Evolutionary conservation across 2,113 vertebrate genomes (phyloP), one percentile per base, ranked within the genome.

Genomic region (Varanus komodoensis): DNA sequence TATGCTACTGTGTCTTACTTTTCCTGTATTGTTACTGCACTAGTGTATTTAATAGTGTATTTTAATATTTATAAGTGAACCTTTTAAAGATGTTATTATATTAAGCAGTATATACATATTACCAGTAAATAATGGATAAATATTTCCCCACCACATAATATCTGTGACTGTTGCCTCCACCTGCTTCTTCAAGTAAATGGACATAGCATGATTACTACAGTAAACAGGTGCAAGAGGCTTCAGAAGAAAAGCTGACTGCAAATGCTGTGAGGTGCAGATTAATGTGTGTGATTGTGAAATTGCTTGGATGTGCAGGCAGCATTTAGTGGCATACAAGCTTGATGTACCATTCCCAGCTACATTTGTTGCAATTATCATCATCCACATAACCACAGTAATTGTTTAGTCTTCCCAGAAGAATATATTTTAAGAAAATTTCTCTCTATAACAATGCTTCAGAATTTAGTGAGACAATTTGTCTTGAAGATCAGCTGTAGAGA

Each of bases 331-430:
- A 19, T 23, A 34, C 25, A 11, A 8, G 5, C 80, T 19, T 82
- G 32, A 82, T 23, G 32, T 57, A 8, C 32, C 34, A 57, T 61
- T 82, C 54, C 52, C n/a, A 82, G 34, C 52, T n/a, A 50, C 50
- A 29, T 61, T 82, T n/a, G n/a, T 61, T 82, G 80, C 80, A 82
- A 82, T 82, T 61, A 82, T 82, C 80, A 82, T 82, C 52, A 82
- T 32, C 32, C 80, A 32, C 52, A 52, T 61, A 61, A 82, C 80
- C 78, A 54, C 4, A 8, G 54, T 54, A n/a, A 82, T 82, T 82
- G 80, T 82, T 82, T 61, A 4, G 52, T 34, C 80, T 32, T 21
- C 34, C 54, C 80, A 61, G 57, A 34, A 82, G 80, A 50, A 19
- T 57, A 54, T 61, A 82, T 82, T 82, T 82, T 8, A 54, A 61